Percentiles rank a stretch among this genome's conserved stretches.
Evolutionary conservation across 1,140 invertebrate species (phyloP).

Genomic region (Bilobella aurantiaca): DNA sequence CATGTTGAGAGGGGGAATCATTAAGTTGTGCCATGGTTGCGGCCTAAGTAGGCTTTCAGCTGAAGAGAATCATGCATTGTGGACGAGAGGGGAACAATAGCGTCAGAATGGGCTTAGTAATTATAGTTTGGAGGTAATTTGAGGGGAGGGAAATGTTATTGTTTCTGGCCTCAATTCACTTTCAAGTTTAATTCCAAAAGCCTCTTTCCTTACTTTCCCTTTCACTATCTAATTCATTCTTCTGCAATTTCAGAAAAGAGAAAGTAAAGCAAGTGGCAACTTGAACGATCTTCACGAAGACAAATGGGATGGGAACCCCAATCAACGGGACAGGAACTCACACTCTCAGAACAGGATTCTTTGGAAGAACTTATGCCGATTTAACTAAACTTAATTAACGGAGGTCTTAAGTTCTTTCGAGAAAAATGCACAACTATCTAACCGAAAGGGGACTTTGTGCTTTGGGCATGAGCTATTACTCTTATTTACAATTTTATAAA

Average conservation of each 20-base stretch:
- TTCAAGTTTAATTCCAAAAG: conserved; percentile 1
- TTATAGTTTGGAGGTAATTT: conserved; percentile 33
- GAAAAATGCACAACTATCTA: too few species aligned
- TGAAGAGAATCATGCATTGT: conserved; percentile 20
- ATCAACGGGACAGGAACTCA: too few species aligned
- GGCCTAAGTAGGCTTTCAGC: not conserved
- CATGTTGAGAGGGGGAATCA: not conserved
- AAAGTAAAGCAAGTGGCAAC: too few species aligned
- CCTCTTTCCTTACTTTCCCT: not conserved
- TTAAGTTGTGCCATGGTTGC: not conserved
- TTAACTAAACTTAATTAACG: too few species aligned
- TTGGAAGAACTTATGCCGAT: too few species aligned
- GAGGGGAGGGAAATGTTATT: conserved; percentile 28
- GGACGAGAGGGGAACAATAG: conserved; percentile 26
- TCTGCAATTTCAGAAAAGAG: not conserved
- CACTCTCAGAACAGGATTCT: too few species aligned
- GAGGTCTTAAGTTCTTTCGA: too few species aligned
- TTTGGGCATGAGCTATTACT: too few species aligned
- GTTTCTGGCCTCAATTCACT: conserved; percentile 18
- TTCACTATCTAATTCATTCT: conserved; percentile 3
- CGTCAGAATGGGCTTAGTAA: conserved; percentile 30
- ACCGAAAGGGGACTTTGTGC: too few species aligned
- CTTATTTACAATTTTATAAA: too few species aligned
- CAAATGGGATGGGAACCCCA: too few species aligned
- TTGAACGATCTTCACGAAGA: too few species aligned